These are phyloP conservation scores for Epinephelus awoara DNA, from an alignment of 2,797 vertebrate genomes.

Conservation along the genomic window DNA sequence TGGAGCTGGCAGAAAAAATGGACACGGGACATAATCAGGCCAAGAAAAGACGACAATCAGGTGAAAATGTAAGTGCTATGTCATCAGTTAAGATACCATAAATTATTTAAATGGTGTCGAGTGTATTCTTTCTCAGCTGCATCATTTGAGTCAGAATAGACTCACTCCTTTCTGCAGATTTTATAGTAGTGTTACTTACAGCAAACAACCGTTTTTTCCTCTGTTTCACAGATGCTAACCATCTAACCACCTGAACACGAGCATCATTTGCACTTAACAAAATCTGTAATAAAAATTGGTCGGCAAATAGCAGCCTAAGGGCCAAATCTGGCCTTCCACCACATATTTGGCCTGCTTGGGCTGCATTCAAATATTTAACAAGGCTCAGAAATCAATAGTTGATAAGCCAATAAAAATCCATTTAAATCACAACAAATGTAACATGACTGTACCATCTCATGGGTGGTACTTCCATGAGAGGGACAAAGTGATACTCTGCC, in stretches of 20 bases:
- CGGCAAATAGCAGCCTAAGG: too few relatives aligned
- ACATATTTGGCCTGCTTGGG: background rate
- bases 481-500: background rate
- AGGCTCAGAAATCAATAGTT: background rate
- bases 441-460: background rate
- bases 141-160: background rate
- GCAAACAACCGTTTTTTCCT: background rate
- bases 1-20: conserved; percentile 97
- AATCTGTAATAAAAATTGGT: too few relatives aligned
- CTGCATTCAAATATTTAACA: background rate
- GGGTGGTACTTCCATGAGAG: background rate
- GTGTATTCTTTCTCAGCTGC: background rate
- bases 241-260: background rate
- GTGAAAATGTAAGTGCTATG: conserved; percentile 90
- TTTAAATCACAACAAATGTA: background rate
- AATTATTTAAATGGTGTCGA: background rate
- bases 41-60: conserved; percentile 97
- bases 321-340: too few relatives aligned
- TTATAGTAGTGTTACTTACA: background rate
- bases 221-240: background rate
- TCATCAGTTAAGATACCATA: conserved; percentile 2
- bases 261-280: too few relatives aligned
- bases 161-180: background rate
- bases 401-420: background rate
- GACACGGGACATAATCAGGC: conserved; percentile 92